phyloP scores from a whole-genome alignment of 2,888 invertebrate genomes.

The Vanessa cardui region DNA sequence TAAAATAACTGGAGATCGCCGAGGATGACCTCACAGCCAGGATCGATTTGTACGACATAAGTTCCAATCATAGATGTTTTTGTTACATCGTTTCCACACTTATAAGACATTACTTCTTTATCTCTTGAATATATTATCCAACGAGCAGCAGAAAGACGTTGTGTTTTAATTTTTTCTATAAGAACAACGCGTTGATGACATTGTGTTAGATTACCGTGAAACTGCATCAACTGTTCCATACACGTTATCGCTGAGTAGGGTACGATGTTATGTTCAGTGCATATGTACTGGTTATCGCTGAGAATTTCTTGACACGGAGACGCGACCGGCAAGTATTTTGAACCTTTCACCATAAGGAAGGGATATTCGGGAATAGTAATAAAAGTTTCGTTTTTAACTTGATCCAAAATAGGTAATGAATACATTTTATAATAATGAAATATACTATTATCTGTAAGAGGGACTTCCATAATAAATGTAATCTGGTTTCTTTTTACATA shows the following conservation, averaged over 20 bases:
- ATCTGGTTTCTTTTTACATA: too few relatives aligned
- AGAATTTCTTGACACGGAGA: too few relatives aligned
- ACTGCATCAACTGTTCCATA: conserved; percentile 18
- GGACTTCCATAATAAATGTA: too few relatives aligned
- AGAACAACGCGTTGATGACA: conserved; percentile 10
- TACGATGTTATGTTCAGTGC: conserved; percentile 18
- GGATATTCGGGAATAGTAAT: too few relatives aligned
- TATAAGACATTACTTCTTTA: conserved; percentile 6
- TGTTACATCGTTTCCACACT: conserved; percentile 6
- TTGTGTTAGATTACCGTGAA: conserved; percentile 10
- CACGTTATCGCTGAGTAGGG: conserved; percentile 18
- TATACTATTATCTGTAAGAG: too few relatives aligned
- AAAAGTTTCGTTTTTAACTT: too few relatives aligned
- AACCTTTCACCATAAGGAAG: too few relatives aligned
- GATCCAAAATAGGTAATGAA: too few relatives aligned
- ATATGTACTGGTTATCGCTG: conserved; percentile 20
- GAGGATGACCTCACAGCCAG: conserved; percentile 1
- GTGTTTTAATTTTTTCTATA: conserved; percentile 23
- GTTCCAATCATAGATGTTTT: conserved; percentile 18
- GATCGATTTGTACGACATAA: conserved; percentile 12
- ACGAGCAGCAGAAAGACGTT: conserved; percentile 1
- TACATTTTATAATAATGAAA: too few relatives aligned
- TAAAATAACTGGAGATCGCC: not conserved
- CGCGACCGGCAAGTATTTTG: too few relatives aligned
- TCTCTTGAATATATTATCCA: conserved; percentile 16